Conservation (phyloP, 2,888 invertebrate genomes). For the Gastrophysa polygoni region DNA sequence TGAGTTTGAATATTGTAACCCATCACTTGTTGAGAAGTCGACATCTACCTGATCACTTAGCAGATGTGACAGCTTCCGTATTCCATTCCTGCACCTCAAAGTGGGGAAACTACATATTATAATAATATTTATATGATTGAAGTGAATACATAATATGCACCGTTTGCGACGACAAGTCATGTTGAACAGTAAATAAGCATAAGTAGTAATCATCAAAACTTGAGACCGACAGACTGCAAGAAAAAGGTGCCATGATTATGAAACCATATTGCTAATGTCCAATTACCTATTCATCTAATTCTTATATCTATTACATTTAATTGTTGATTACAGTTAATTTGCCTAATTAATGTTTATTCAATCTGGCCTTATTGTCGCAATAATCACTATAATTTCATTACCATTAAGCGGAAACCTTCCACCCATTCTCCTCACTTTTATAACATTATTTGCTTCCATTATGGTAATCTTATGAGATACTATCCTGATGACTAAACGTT, state of each 20-base stretch:
- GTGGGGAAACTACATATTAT: too few relatives aligned
- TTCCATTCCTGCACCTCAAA: too few relatives aligned
- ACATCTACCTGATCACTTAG: too few relatives aligned
- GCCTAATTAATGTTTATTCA: constrained; percentile 41
- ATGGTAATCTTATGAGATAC: constrained; percentile 15
- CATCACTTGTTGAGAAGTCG: too few relatives aligned
- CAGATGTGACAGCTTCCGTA: constrained; percentile 18
- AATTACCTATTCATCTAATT: constrained; percentile 44
- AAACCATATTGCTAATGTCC: constrained; percentile 42
- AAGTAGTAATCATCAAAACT: too few relatives aligned
- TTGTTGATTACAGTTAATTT: constrained; percentile 34
- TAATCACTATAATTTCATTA: constrained; percentile 40
- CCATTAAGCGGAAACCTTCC: constrained; percentile 34
- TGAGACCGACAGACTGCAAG: too few relatives aligned
- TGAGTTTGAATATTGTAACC: constrained; percentile 54
- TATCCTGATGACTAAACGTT: too few relatives aligned
- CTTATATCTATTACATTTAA: constrained; percentile 44
- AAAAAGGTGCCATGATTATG: constrained; percentile 38
- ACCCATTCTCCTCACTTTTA: constrained; percentile 36
- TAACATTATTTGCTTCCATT: constrained; percentile 29
- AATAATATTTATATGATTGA: too few relatives aligned
- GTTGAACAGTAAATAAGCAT: too few relatives aligned
- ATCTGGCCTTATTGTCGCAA: constrained; percentile 40
- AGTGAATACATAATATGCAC: too few relatives aligned
- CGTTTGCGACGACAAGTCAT: too few relatives aligned